These are phyloP conservation scores for Spea hammondii DNA, from an alignment of 2,797 vertebrate species.

Conservation along the genomic window DNA sequence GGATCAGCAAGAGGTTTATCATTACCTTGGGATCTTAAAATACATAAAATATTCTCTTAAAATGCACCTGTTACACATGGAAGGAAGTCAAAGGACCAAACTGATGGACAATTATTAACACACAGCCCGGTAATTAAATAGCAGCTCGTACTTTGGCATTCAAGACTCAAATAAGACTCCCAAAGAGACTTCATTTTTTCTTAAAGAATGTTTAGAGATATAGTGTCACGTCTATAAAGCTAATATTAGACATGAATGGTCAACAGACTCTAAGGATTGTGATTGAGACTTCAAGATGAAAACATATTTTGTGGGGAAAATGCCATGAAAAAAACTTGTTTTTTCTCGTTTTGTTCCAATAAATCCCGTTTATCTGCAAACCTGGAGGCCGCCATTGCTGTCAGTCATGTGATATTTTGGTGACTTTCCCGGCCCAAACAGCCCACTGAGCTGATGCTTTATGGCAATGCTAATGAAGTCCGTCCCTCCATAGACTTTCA, in stretches of 20 bases:
- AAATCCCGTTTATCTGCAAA: too few species aligned
- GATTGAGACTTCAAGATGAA: too few species aligned
- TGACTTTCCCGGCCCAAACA: too few species aligned
- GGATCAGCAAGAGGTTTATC: constrained; percentile 17
- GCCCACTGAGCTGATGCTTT: too few species aligned
- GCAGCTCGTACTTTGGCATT: not conserved
- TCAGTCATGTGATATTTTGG: too few species aligned
- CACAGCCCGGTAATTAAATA: constrained; percentile 11
- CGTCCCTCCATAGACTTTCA: too few species aligned
- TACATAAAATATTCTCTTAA: constrained; percentile 16
- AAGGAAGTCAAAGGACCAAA: constrained; percentile 22
- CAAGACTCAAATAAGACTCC: not conserved
- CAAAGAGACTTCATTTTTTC: not conserved
- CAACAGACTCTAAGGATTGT: constrained; percentile 20
- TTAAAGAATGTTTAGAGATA: not conserved
- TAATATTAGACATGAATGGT: not conserved
- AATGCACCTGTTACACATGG: constrained; percentile 19
- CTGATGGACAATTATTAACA: constrained; percentile 11
- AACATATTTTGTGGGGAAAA: too few species aligned
- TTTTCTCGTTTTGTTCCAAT: too few species aligned
- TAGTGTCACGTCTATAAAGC: too few species aligned
- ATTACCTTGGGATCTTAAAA: not conserved
- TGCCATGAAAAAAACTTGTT: too few species aligned
- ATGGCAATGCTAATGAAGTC: too few species aligned
- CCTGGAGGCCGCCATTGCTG: too few species aligned